phyloP scores from a whole-genome alignment of 2,888 invertebrate genomes.

The Eledona agricola region DNA sequence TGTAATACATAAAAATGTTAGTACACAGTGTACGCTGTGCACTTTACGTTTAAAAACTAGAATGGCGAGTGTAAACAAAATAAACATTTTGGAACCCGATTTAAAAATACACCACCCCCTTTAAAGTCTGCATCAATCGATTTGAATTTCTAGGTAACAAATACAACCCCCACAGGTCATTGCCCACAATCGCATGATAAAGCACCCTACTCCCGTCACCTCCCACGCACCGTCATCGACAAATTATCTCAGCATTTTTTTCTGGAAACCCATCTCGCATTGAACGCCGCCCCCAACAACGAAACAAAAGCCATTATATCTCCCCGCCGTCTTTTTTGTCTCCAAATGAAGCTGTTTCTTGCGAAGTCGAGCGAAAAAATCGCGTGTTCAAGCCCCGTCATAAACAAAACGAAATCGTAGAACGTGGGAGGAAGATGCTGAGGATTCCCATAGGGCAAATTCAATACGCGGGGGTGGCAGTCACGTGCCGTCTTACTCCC shows the following conservation, averaged over 20 bases:
- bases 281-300: neutral
- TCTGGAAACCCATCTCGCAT: conserved; percentile 12
- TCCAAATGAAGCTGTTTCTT: too few relatives aligned
- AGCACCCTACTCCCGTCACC: neutral
- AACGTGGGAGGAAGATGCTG: conserved; percentile 8
- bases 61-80: too few relatives aligned
- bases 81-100: neutral
- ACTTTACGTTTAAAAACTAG: too few relatives aligned
- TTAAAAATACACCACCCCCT: conserved; percentile 17
- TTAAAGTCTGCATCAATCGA: conserved; percentile 21
- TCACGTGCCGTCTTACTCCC: conserved; percentile 33
- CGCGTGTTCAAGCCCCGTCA: conserved; percentile 4
- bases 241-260: conserved; percentile 10
- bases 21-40: too few relatives aligned
- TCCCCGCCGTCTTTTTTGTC: too few relatives aligned
- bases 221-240: conserved; percentile 1
- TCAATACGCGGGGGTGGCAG: conserved; percentile 37
- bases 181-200: conserved; percentile 18
- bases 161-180: conserved; percentile 10
- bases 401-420: conserved; percentile 18
- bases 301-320: too few relatives aligned
- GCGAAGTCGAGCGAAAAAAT: neutral
- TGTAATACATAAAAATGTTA: too few relatives aligned
- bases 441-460: conserved; percentile 44
- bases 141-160: conserved; percentile 26